Base-by-base conservation (phyloP, 1,140 invertebrate genomes). In the Trachymyrmex cornetzi region DNA sequence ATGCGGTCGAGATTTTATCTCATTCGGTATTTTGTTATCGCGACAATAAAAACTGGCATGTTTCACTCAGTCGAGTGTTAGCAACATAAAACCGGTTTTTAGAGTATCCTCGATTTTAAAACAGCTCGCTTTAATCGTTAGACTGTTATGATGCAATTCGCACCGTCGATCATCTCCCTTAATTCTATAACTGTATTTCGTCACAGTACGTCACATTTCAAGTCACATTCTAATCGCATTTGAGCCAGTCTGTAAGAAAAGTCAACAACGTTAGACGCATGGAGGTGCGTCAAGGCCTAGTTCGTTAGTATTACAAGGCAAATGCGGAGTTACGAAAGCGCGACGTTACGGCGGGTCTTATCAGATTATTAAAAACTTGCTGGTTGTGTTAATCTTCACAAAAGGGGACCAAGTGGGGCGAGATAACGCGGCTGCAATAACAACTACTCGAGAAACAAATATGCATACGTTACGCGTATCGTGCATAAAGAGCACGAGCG, bases 301-400 rank as follows among this genome's bases (percentile, higher is more conserved):
- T 84, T 90, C 82, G 89, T 91, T 90, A 90, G 84, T 87, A 88
- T 90, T 91, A 90, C 89, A 87, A 90, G 89, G 72, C 82, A 72
- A 91, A 57, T 66, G 79, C 22, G n/a, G 67, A 79, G 59, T 91
- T 91, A 72, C 87, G 89, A 91, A 91, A 90, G 27, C 24, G 53
- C 67, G 66, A 59, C 24, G 38, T 19, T 44, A 75, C 55, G 63
- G 24, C 27, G 38, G 38, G 9, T 34, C 55, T 91, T 88, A 91
- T 91, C 90, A 90, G 87, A 91, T 91, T 84, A 88, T 77, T 85
- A 88, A 55, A 55, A 53, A 55, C 38, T 22, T 61, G 66, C 66
- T 82, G 87, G 53, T 64, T n/a, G 61, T 22, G 48, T 44, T 50
- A 63, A 85, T 24, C 44, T 30, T 77, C 38, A 7, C 67, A 50